Base-by-base conservation (phyloP, 2,113 vertebrate species). In the Catharus minimus region DNA sequence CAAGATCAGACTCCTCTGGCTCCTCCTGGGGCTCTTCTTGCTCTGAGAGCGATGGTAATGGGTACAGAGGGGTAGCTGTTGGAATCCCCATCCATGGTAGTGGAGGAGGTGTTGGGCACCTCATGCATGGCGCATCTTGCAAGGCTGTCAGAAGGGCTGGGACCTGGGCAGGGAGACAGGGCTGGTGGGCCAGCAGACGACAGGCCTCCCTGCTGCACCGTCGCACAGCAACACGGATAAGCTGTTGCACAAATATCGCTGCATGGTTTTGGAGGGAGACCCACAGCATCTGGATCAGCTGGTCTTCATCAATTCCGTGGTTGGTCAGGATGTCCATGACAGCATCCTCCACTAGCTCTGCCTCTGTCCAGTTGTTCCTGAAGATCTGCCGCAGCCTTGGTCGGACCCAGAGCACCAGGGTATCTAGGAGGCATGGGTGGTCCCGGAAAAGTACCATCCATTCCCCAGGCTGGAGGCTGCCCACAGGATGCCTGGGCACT, bases 221-320 rank as follows among this genome's bases (percentile, higher is more conserved):
- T 11, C 1, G 10, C 44, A 72, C 4, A 2, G 60, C 6, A 1
- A 44, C 38, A 4, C 0, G 11, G 9, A 43, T 23, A 18, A 76
- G 11, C 9, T 57, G 56, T 3, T 79, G 52, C 24, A 86, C 4
- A 0, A 61, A 88, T 26, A 38, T n/a, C 0, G 0, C 23, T 0
- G 9, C 20, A 4, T 7, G 23, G 41, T 52, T 74, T 33, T 85
- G 80, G 61, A 88, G 66, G 15, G 12, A 74, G 5, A 38, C 13
- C 2, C 7, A 5, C 28, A 82, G 52, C 21, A 43, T 20, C 13
- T 3, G 27, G 11, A 32, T 30, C 38, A 73, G 46, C 52, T 56
- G 23, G 10, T 74, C 56, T 78, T 33, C 41, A 52, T 69, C 11
- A 0, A 71, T 47, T 43, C 50, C 26, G 0, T 43, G 9, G 52